Evolutionary conservation across 2,113 vertebrate species (phyloP).

Genomic region (Scytalopus superciliaris): DNA sequence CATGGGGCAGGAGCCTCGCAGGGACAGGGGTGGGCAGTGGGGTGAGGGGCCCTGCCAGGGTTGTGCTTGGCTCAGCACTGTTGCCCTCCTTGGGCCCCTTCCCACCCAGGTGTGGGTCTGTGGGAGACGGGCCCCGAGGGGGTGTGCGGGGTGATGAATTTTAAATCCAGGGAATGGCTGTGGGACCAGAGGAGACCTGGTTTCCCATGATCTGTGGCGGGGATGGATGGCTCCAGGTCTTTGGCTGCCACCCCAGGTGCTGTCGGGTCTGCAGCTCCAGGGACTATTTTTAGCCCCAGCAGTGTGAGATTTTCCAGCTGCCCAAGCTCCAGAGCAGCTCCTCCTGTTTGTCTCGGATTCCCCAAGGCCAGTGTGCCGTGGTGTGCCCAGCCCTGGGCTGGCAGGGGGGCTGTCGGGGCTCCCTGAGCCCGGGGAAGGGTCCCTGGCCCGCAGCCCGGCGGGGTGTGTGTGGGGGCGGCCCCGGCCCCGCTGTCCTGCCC

Average conservation of each 20-base stretch:
- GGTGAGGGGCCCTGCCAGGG: fast-evolving
- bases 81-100: not conserved
- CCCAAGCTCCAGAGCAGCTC: not conserved
- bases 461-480: constrained; percentile 2
- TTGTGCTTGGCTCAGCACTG: fast-evolving
- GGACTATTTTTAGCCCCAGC: constrained; percentile 47
- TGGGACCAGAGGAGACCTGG: not conserved
- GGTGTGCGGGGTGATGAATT: not conserved
- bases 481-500: constrained; percentile 10
- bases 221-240: not conserved
- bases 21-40: fast-evolving
- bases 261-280: not conserved
- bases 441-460: not conserved
- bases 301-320: constrained; percentile 56
- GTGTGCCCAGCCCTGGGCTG: not conserved
- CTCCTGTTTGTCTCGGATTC: not conserved
- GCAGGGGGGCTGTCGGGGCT: not conserved
- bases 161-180: not conserved
- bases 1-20: fast-evolving
- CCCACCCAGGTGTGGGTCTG: fast-evolving
- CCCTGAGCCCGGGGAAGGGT: not conserved
- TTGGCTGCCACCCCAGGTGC: constrained; percentile 47
- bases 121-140: not conserved
- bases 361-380: fast-evolving
- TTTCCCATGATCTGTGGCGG: not conserved